These are phyloP conservation scores for Phylloscopus trochilus DNA, from an alignment of 2,113 vertebrate species.

Conservation along the genomic window DNA sequence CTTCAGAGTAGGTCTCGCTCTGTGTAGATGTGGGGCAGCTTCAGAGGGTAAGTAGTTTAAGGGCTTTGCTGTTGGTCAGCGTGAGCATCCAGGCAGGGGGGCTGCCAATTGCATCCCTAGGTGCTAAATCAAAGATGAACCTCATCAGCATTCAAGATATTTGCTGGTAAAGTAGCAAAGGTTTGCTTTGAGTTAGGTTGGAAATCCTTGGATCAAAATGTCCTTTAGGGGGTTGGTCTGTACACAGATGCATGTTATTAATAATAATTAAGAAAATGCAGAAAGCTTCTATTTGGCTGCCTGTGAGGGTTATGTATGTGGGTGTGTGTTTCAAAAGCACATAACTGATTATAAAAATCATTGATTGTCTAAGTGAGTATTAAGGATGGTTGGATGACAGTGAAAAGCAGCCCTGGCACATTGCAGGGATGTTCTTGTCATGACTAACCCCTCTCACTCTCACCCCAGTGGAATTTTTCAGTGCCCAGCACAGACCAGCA, in stretches of 20 bases:
- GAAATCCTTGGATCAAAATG: background rate
- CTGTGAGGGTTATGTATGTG: background rate
- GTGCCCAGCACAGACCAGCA: constrained; percentile 43
- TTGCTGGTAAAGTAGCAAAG: background rate
- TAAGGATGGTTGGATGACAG: constrained; percentile 8
- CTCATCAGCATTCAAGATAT: background rate
- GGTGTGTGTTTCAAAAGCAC: constrained; percentile 15
- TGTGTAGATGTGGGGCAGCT: background rate
- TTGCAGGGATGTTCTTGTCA: constrained; percentile 46
- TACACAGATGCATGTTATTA: background rate
- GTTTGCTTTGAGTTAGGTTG: background rate
- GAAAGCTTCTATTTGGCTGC: background rate
- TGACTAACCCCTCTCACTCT: constrained; percentile 34
- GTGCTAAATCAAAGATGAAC: background rate
- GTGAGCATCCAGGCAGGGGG: rapidly evolving
- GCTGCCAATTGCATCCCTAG: background rate
- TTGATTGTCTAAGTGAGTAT: background rate
- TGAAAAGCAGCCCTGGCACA: constrained; percentile 38
- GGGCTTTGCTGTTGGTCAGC: background rate
- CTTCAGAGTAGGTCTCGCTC: background rate
- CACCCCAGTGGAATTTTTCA: constrained; percentile 33
- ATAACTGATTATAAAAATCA: constrained; percentile 31
- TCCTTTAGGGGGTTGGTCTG: background rate
- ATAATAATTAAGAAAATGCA: background rate
- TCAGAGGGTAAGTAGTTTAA: background rate